phyloP scores from a whole-genome alignment of 2,888 invertebrate genomes.

The Drosophila eohydei region DNA sequence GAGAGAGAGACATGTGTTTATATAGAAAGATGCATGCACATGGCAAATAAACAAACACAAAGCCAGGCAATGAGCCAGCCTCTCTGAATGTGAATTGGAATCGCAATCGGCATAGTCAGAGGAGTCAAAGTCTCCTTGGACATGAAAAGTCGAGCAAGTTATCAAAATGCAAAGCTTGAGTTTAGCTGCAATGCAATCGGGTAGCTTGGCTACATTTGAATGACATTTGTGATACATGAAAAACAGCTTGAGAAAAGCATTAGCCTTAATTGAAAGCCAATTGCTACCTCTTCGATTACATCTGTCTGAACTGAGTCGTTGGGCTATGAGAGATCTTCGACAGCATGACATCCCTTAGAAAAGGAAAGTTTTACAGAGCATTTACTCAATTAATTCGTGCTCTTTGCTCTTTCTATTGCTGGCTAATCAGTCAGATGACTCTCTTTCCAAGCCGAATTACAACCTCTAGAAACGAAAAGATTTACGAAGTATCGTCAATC shows the following conservation, averaged over 20 bases:
- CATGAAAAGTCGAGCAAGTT: constrained; percentile 60
- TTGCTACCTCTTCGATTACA: too few relatives aligned
- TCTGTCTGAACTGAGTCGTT: too few relatives aligned
- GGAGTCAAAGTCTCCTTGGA: constrained; percentile 7
- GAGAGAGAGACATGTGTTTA: background rate
- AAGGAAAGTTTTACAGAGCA: too few relatives aligned
- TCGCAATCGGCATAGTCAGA: constrained; percentile 1
- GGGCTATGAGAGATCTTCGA: too few relatives aligned
- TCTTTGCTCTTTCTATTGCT: too few relatives aligned
- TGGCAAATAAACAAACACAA: constrained; percentile 52
- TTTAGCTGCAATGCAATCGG: background rate
- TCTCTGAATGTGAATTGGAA: constrained; percentile 23
- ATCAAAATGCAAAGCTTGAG: constrained; percentile 69
- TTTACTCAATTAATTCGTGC: too few relatives aligned
- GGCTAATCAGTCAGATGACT: background rate
- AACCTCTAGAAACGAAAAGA: too few relatives aligned
- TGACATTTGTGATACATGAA: background rate
- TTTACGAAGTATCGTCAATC: too few relatives aligned
- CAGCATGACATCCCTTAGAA: too few relatives aligned
- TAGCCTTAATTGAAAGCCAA: background rate
- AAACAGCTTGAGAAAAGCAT: background rate
- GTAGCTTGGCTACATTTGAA: background rate
- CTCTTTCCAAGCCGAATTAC: too few relatives aligned
- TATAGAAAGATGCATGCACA: constrained; percentile 22
- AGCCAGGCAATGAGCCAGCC: constrained; percentile 21